These are phyloP conservation scores for Fulmarus glacialis DNA, from an alignment of 2,113 vertebrate genomes.

Conservation along the genomic window DNA sequence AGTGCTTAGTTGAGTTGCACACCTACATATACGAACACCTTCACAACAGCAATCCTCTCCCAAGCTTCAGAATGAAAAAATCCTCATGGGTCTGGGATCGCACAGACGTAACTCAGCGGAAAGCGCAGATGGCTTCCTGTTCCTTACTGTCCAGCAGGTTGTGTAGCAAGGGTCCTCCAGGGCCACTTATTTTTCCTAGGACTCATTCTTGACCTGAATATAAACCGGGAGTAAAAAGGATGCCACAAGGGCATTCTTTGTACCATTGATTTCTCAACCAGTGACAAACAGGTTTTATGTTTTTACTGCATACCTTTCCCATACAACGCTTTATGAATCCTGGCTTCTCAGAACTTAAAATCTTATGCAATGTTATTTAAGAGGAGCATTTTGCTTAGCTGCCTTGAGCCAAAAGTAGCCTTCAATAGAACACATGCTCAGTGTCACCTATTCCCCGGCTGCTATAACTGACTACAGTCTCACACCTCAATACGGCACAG, in stretches of 20 bases:
- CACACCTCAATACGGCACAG: background rate
- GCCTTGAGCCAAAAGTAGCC: background rate
- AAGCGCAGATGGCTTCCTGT: background rate
- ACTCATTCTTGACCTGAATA: background rate
- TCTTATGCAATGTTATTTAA: background rate
- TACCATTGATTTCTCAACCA: background rate
- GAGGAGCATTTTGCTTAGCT: background rate
- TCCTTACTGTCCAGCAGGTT: background rate
- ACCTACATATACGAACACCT: accelerated
- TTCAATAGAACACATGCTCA: background rate
- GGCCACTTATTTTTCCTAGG: background rate
- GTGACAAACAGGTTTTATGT: background rate
- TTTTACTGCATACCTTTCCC: background rate
- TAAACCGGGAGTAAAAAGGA: background rate
- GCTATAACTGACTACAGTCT: background rate
- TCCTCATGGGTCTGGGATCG: background rate
- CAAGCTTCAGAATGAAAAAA: background rate
- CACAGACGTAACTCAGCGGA: background rate
- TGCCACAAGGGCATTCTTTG: background rate
- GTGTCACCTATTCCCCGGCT: background rate
- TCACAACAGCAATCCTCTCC: background rate
- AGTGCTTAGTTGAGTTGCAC: background rate
- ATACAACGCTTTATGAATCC: background rate
- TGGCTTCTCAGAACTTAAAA: background rate
- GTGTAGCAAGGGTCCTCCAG: background rate